A percentile compares a stretch with the other conserved stretches of the same genome.
Conservation (phyloP, 2,888 invertebrate species). For the Temnothorax ravouxi region DNA sequence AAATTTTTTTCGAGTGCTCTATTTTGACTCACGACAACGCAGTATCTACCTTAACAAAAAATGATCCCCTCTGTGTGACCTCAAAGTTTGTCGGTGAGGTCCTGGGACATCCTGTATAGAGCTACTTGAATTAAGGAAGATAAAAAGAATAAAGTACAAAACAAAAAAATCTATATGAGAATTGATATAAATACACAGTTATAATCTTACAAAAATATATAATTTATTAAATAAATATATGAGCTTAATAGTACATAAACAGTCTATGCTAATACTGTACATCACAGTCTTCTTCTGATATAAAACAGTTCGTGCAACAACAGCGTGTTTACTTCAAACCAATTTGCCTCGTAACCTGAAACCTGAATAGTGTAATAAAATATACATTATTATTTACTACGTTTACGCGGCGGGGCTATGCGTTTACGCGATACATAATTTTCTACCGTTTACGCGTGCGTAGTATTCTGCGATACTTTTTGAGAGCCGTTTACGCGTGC, state of each 20-base stretch:
- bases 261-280: conserved; percentile 71
- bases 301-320: conserved; percentile 31
- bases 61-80: no score
- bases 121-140: neutral
- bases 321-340: conserved; percentile 40
- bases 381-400: no score
- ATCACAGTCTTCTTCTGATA: conserved; percentile 62
- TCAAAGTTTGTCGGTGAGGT: no score
- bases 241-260: conserved; percentile 70
- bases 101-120: neutral
- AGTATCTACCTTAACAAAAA: no score
- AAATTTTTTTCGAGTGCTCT: no score
- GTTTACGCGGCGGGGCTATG: no score
- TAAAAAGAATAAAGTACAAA: neutral
- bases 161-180: neutral
- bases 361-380: conserved; percentile 66
- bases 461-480: no score
- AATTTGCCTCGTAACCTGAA: conserved; percentile 51
- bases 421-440: no score
- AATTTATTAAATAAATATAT: conserved; percentile 75
- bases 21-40: no score
- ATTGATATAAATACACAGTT: neutral
- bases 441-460: no score
- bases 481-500: no score
- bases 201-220: conserved; percentile 62